A percentile compares a stretch with the other conserved stretches of the same genome.
Evolutionary conservation across 2,797 vertebrate species (phyloP).

Genomic region (Cossypha heuglini): DNA sequence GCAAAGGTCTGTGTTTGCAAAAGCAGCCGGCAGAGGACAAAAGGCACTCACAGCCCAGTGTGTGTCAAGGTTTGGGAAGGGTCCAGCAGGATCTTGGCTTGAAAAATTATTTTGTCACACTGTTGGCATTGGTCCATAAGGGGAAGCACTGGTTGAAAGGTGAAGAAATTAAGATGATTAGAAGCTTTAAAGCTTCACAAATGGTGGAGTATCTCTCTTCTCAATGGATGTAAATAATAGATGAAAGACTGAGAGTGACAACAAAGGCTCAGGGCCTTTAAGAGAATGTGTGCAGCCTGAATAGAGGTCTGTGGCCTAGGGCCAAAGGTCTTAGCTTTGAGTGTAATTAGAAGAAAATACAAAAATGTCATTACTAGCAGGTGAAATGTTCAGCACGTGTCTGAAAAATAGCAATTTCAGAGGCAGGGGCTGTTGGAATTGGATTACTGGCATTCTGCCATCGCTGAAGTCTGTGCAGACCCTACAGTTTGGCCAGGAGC

Average conservation of each 20-base stretch:
- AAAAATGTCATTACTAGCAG: conserved; percentile 85
- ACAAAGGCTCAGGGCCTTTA: conserved; percentile 80
- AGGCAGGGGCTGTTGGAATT: conserved; percentile 71
- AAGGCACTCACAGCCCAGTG: not conserved
- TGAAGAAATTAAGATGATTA: conserved; percentile 79
- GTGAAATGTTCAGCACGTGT: conserved; percentile 82
- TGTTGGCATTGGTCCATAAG: conserved; percentile 66
- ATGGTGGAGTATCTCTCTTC: conserved; percentile 75
- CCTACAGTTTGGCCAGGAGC: conserved; percentile 45
- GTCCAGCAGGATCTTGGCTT: conserved; percentile 4
- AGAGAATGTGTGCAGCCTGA: conserved; percentile 75
- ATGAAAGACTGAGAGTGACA: conserved; percentile 79
- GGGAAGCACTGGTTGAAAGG: conserved; percentile 70
- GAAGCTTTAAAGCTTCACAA: conserved; percentile 77
- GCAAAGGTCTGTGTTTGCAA: conserved; percentile 41
- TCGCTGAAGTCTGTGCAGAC: conserved; percentile 32
- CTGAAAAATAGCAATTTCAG: conserved; percentile 77
- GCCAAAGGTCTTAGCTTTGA: conserved; percentile 78
- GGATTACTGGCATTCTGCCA: conserved; percentile 71
- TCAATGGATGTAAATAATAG: conserved; percentile 81
- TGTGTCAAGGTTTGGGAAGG: conserved; percentile 20
- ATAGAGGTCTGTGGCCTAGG: conserved; percentile 76
- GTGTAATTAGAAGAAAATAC: conserved; percentile 82
- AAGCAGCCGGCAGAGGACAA: not conserved
- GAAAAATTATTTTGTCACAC: conserved; percentile 79